These are phyloP conservation scores for Harpalus rubripes DNA, from an alignment of 2,888 invertebrate species.

Conservation along the genomic window DNA sequence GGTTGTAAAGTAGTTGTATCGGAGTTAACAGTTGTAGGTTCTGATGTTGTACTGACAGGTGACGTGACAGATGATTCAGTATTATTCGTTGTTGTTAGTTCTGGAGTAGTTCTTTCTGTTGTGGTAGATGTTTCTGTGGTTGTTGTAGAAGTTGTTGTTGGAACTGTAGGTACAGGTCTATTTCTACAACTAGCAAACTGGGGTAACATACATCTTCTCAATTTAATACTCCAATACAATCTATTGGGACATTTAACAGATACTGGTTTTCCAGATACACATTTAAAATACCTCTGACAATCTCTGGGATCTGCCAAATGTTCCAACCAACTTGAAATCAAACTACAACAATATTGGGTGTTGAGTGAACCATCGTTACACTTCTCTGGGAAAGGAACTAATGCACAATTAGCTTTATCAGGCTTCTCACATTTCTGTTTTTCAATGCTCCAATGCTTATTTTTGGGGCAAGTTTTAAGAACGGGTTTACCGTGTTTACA, in stretches of 20 bases:
- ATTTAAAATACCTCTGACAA: constrained; percentile 18
- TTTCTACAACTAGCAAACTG: background rate
- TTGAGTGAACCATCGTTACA: constrained; percentile 33
- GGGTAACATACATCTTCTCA: background rate
- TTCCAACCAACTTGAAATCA: background rate
- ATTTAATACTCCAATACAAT: constrained; percentile 7
- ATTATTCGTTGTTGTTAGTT: background rate
- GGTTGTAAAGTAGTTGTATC: background rate
- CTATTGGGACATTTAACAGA: background rate
- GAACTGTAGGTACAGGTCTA: background rate
- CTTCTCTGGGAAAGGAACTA: background rate
- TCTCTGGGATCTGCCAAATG: constrained; percentile 29
- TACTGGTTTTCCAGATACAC: constrained; percentile 1
- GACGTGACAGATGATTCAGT: constrained; percentile 18
- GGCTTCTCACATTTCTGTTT: constrained; percentile 15
- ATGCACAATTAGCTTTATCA: constrained; percentile 1
- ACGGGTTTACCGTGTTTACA: constrained; percentile 1
- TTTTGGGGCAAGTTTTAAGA: background rate
- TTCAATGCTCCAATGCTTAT: constrained; percentile 17
- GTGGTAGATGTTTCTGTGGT: background rate
- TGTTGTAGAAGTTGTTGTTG: constrained; percentile 8
- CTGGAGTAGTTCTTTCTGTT: background rate
- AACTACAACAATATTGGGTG: constrained; percentile 8
- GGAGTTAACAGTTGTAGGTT: constrained; percentile 1
- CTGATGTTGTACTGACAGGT: background rate